A percentile compares a stretch with the other conserved stretches of the same genome.
Evolutionary conservation across 2,888 invertebrate genomes (phyloP).

Genomic region (Cordilura impudica): DNA sequence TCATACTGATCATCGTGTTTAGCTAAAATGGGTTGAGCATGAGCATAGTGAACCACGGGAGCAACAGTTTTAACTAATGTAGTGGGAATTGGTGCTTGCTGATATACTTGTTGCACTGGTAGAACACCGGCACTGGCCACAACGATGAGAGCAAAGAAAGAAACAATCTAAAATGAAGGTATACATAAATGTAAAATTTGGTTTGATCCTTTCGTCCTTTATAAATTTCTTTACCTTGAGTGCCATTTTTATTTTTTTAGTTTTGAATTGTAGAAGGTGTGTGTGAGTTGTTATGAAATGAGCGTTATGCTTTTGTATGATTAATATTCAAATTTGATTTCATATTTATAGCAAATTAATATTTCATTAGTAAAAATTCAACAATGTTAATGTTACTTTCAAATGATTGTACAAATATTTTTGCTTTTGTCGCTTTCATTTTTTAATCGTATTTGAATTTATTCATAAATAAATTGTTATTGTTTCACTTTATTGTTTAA

Average conservation of each 20-base stretch:
- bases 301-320: conserved; percentile 8
- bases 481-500: not conserved
- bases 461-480: not conserved
- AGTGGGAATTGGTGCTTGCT: conserved; percentile 6
- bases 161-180: conserved; percentile 65
- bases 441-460: not conserved
- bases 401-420: not conserved
- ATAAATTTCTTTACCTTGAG: conserved; percentile 32
- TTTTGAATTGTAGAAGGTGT: not conserved
- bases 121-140: conserved; percentile 70
- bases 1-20: conserved; percentile 72
- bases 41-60: conserved; percentile 44
- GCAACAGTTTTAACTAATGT: conserved; percentile 17
- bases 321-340: conserved; percentile 8
- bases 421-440: conserved; percentile 31
- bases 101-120: conserved; percentile 54
- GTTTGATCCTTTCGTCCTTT: not conserved
- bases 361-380: not conserved
- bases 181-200: not conserved
- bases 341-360: conserved; percentile 45
- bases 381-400: conserved; percentile 16
- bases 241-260: conserved; percentile 26
- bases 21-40: conserved; percentile 68
- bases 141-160: conserved; percentile 69
- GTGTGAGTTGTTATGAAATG: conserved; percentile 3